Evolutionary conservation across 1,140 invertebrate genomes (phyloP), one percentile per base, ranked within the genome.

Genomic region (Hylyphantes graminicola): DNA sequence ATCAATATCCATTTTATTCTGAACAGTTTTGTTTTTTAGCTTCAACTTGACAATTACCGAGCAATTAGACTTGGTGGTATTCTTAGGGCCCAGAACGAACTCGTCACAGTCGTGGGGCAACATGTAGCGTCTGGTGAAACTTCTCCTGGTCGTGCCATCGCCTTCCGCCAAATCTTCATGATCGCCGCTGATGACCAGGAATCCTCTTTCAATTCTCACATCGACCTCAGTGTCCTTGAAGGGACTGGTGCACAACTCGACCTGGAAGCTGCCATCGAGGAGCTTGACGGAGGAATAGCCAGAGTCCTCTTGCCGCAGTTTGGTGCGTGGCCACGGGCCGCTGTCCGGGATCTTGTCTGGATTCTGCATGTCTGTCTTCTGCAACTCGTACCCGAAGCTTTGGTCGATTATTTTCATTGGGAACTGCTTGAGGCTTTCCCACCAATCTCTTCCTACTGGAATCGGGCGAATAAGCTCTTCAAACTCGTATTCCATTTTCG

Each of bases 401-500:
- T 73, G 70, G 10, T 73, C 70, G 9, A 73, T 11, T 54, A 73
- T n/a, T 7, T 55, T 57, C 17, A 7, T 21, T 17, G 70, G 70
- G 10, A 57, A 19, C n/a, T 11, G 7, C 11, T 19, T 21, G n/a
- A 73, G 15, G 13, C 17, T 55, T 10, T 35, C 11, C 70, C 70
- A 73, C 51, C 51, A 73, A 15, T 73, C 67, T 51, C 12, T 2
- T 0, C 35, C 67, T 8, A n/a, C 67, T 10, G 4, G 2, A 10
- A 9, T 12, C 15, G 13, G 17, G 17, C 12, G 53, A 7, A 51
- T 7, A 53, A 70, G 15, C 17, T 70, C 67, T 12, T 51, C 48
- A 8, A 51, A 13, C 13, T 15, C 67, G 50, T 70, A 70, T 51
- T 13, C 67, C 67, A 70, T 70, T n/a, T 2, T 70, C 11, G 8